Conservation (phyloP, 2,797 vertebrate genomes). For the Phalanger gymnotis region DNA sequence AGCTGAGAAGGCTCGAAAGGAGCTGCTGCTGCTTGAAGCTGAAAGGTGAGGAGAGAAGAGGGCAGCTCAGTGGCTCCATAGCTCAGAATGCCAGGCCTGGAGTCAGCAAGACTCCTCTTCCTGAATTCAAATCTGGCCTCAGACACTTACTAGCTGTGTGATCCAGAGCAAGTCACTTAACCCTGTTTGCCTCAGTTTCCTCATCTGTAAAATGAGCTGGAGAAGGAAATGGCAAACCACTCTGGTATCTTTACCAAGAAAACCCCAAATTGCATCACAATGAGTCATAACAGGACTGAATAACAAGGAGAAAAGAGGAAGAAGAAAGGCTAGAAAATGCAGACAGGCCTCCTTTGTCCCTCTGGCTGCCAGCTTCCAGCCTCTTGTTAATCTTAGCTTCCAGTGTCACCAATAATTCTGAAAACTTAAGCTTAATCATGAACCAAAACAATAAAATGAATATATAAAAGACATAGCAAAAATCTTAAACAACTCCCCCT, state of each 20-base stretch:
- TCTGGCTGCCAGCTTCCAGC: neutral
- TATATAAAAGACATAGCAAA: neutral
- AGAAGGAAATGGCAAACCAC: neutral
- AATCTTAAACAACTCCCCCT: neutral
- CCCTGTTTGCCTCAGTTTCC: neutral
- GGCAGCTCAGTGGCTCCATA: neutral
- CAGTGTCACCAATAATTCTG: neutral
- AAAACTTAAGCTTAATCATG: neutral
- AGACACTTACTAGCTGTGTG: neutral
- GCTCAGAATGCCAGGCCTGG: too few species aligned
- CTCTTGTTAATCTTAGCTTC: neutral
- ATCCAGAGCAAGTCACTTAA: neutral
- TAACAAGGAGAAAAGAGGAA: neutral
- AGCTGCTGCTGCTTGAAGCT: slow-evolving; percentile 93
- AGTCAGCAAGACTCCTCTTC: neutral
- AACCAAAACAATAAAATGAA: neutral
- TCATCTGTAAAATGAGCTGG: neutral
- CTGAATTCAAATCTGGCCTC: neutral
- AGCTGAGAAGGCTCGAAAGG: slow-evolving; percentile 90
- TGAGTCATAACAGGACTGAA: neutral
- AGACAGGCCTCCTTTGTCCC: neutral
- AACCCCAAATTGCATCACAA: neutral
- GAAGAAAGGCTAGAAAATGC: neutral
- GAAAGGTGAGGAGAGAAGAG: slow-evolving; percentile 85
- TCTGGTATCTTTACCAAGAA: neutral